A percentile compares a stretch with the other conserved stretches of the same genome.
Evolutionary conservation across 1,140 invertebrate genomes (phyloP).

Genomic region (Camponotus floridanus): DNA sequence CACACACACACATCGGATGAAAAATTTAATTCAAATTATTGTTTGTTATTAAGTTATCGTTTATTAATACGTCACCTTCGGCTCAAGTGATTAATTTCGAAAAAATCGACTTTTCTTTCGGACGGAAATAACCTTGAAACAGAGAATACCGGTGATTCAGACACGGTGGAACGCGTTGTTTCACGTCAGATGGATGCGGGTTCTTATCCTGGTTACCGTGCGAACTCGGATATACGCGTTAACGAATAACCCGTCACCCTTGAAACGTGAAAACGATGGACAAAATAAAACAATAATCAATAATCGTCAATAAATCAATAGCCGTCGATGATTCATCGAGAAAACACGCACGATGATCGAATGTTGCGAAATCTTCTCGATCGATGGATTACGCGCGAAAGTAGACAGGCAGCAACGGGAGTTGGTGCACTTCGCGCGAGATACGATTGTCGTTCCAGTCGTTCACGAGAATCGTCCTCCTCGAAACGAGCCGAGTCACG

Average conservation of each 20-base stretch:
- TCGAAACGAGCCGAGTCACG: slow-evolving; percentile 43
- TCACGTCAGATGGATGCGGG: slow-evolving; percentile 13
- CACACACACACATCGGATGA: too few species aligned
- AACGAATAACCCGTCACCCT: neutral
- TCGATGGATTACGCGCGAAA: neutral
- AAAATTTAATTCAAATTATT: neutral
- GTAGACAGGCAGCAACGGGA: neutral
- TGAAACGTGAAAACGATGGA: neutral
- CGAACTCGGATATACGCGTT: neutral
- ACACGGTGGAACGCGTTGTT: neutral
- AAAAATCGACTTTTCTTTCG: neutral
- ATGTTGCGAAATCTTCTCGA: neutral
- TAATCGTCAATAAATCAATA: too few species aligned
- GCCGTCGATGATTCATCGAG: neutral
- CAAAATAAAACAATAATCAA: too few species aligned
- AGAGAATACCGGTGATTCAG: slow-evolving; percentile 29
- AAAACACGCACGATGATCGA: neutral
- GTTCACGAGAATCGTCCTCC: neutral
- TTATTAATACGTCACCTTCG: neutral
- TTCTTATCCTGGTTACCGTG: neutral
- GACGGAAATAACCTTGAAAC: slow-evolving; percentile 3
- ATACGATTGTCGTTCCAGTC: neutral
- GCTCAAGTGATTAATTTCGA: neutral
- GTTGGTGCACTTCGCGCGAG: neutral
- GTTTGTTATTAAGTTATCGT: neutral